Evolutionary conservation across 2,113 vertebrate species (phyloP).

Genomic region (Lepisosteus oculatus): DNA sequence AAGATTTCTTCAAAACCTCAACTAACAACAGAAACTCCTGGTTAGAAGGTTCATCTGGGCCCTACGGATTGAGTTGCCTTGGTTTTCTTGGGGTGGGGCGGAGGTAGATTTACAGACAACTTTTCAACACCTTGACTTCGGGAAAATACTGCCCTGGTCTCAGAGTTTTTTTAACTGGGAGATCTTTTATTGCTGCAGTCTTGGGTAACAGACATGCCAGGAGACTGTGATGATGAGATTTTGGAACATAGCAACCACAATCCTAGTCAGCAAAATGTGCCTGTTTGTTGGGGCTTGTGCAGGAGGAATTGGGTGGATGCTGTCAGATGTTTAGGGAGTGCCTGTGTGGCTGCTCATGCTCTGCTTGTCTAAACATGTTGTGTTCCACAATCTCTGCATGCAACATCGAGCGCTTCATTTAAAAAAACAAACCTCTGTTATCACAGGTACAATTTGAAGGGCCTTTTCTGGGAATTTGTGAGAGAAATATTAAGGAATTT

Average conservation of each 20-base stretch:
- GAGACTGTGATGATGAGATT: not conserved
- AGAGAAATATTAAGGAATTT: too few species aligned
- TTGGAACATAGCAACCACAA: not conserved
- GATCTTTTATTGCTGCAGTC: not conserved
- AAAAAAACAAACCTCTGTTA: too few species aligned
- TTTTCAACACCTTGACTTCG: not conserved
- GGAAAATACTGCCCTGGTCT: not conserved
- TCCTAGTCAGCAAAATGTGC: constrained; percentile 8
- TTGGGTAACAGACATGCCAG: not conserved
- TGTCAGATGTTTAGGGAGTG: constrained; percentile 10
- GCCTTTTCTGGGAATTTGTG: too few species aligned
- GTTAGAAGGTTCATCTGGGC: too few species aligned
- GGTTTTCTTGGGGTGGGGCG: too few species aligned
- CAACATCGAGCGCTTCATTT: too few species aligned
- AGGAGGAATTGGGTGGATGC: not conserved
- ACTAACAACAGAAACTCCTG: too few species aligned
- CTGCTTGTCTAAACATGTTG: constrained; percentile 14
- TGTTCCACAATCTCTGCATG: too few species aligned
- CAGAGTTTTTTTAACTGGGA: not conserved
- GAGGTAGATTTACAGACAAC: too few species aligned
- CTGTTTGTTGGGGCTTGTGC: constrained; percentile 20
- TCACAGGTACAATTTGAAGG: too few species aligned
- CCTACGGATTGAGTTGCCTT: too few species aligned
- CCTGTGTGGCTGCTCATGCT: not conserved
- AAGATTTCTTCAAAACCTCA: too few species aligned